These are phyloP conservation scores for Mirounga angustirostris DNA, from an alignment of 2,113 vertebrate genomes.

Conservation along the genomic window DNA sequence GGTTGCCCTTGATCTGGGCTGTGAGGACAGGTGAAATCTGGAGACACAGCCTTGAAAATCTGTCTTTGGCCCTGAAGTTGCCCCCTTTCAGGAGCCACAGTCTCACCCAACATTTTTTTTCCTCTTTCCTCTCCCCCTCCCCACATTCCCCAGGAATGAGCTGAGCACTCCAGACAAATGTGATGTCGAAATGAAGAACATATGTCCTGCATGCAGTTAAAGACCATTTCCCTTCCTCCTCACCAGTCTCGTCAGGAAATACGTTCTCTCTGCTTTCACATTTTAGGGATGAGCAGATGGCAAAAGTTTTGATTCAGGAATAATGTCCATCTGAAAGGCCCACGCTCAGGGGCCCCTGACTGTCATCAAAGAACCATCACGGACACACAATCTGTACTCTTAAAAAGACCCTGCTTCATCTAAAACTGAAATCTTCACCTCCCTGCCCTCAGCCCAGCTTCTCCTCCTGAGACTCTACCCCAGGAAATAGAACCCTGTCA, in stretches of 20 bases:
- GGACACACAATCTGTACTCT: slow-evolving; percentile 77
- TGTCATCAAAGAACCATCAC: slow-evolving; percentile 83
- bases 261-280: slow-evolving; percentile 87
- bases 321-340: slow-evolving; percentile 89
- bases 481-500: neutral
- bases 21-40: neutral
- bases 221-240: slow-evolving; percentile 88
- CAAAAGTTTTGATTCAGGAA: slow-evolving; percentile 86
- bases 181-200: slow-evolving; percentile 82
- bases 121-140: neutral
- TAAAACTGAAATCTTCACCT: neutral
- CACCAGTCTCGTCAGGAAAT: slow-evolving; percentile 85
- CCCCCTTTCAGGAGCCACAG: neutral
- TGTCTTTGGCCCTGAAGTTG: neutral
- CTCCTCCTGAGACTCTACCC: neutral
- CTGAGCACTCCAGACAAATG: slow-evolving; percentile 78
- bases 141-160: slow-evolving; percentile 70
- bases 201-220: slow-evolving; percentile 86
- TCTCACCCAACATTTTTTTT: neutral
- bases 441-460: neutral
- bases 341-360: slow-evolving; percentile 80
- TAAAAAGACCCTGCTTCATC: slow-evolving; percentile 65
- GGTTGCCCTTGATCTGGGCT: neutral
- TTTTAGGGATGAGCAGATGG: slow-evolving; percentile 88
- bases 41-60: neutral